Evolutionary conservation across 2,113 vertebrate species (phyloP), one percentile per base, ranked within the genome.

Genomic region (Marcusenius ussheri): DNA sequence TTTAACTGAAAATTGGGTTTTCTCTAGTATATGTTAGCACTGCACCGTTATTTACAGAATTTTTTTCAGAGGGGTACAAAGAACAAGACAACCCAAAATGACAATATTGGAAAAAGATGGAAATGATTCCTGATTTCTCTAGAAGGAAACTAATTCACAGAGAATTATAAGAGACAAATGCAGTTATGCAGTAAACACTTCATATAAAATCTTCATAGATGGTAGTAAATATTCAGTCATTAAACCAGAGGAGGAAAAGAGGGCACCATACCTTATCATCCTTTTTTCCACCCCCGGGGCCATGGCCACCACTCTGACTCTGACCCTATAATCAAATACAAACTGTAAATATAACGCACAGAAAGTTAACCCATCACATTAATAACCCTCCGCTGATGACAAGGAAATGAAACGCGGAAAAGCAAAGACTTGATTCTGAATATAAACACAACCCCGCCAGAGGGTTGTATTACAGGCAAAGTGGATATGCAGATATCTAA

Each of bases 251-350:
- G 80, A 27, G 24, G 10, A 53, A 10, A 45, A 46, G 45, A 49
- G 46, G 89, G 89, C 39, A 95, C 94, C 45, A 24, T 84, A 99
- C 98, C 97, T 99, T 99, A 93, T 99, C 98, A 92, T 99, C 98
- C 93, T 99, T 99, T 94, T 99, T 99, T 89, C 98, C 97, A 51
- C 98, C 98, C 21, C 98, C 98, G 27, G 98, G 97, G 39, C 98
- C 98, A 3, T 99, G 98, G 35, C 98, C 97, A 31, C 98, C 98
- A 80, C 98, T 99, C 93, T 99, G 98, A 90, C 97, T 99, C 93
- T 99, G 98, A 94, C 98, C 98, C 98, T 99, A 47, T 46, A 84
- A 47, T 46, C 35, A 83, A 39, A 42, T 1, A 21, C 77, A 83
- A 21, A 83, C 35, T 83, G 77, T 83, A 45, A 83, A 83, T 83